Conservation (phyloP, 2,113 vertebrate species). For the Australoheros scitulus region DNA sequence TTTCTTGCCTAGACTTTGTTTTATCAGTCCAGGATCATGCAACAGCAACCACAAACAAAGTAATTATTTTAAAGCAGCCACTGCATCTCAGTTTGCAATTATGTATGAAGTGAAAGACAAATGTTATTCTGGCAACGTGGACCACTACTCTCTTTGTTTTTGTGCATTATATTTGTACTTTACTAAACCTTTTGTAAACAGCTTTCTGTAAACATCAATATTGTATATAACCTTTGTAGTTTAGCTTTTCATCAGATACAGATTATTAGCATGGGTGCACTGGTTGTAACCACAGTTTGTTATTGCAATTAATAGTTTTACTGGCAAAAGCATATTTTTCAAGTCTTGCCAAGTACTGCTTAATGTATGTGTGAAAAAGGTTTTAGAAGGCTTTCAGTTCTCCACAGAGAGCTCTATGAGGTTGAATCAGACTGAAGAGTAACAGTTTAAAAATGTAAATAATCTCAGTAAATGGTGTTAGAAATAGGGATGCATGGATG, state of each 20-base stretch:
- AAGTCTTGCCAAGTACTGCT: neutral
- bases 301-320: too few relatives aligned
- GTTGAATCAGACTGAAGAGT: neutral
- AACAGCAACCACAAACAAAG: neutral
- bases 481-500: neutral
- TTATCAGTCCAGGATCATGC: too few relatives aligned
- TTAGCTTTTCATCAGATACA: neutral
- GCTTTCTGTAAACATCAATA: neutral
- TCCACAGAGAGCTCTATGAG: neutral
- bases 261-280: neutral
- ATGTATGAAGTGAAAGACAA: neutral
- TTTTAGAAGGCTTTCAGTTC: neutral
- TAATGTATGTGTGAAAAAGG: neutral
- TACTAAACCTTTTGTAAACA: neutral
- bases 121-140: neutral
- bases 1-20: slow-evolving; percentile 30
- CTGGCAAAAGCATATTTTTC: too few relatives aligned
- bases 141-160: neutral
- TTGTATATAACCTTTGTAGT: neutral
- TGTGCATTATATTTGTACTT: neutral
- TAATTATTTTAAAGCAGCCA: neutral
- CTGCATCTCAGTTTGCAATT: neutral
- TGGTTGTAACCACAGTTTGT: neutral
- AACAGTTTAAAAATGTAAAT: neutral
- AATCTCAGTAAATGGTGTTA: neutral